These are phyloP conservation scores for Antheraea pernyi DNA, from an alignment of 1,140 invertebrate genomes.

Conservation along the genomic window DNA sequence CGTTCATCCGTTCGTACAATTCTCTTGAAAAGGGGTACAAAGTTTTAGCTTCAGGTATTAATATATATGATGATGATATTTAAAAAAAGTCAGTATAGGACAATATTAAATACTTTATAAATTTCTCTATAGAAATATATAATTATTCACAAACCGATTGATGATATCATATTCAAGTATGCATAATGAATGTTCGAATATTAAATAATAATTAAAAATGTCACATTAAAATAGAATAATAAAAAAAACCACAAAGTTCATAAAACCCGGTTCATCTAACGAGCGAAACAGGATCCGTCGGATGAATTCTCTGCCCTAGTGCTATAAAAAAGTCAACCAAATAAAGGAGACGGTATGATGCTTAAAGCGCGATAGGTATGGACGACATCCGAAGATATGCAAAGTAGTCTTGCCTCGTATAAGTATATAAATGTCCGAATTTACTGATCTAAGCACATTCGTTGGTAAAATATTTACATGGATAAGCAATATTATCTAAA, in stretches of 20 bases:
- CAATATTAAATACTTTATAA: too few relatives aligned
- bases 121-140: not conserved
- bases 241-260: not conserved
- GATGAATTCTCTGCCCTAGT: conserved; percentile 15
- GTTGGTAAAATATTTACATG: too few relatives aligned
- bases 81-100: too few relatives aligned
- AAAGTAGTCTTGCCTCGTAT: not conserved
- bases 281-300: conserved; percentile 11
- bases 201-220: not conserved
- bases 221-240: not conserved
- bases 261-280: not conserved
- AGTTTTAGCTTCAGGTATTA: too few relatives aligned
- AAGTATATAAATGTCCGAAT: conserved; percentile 5
- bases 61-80: too few relatives aligned
- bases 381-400: conserved; percentile 3
- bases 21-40: too few relatives aligned
- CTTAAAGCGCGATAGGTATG: conserved; percentile 6
- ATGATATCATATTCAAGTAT: not conserved
- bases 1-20: too few relatives aligned
- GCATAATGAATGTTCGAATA: not conserved
- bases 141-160: not conserved
- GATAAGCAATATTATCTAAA: too few relatives aligned
- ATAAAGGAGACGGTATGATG: conserved; percentile 8
- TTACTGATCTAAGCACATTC: conserved; percentile 3
- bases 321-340: conserved; percentile 8